Percentiles rank a stretch among this genome's conserved stretches.
phyloP scores from a whole-genome alignment of 2,113 vertebrate genomes.

The Crotalus tigris region DNA sequence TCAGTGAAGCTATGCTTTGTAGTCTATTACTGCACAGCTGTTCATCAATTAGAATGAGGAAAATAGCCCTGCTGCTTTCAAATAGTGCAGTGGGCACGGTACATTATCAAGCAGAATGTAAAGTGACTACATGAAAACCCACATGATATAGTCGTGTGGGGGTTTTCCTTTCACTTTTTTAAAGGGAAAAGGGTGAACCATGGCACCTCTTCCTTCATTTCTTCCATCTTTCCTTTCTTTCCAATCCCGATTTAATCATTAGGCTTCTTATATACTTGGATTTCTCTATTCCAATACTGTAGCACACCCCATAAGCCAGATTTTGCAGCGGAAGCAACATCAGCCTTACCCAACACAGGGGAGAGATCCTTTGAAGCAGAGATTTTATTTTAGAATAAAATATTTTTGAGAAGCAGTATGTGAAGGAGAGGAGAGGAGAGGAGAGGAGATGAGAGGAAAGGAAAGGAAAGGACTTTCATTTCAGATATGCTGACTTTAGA shows the following conservation, averaged over 20 bases:
- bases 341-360: neutral
- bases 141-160: constrained; percentile 29
- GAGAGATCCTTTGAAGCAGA: neutral
- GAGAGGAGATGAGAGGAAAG: neutral
- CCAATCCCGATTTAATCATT: constrained; percentile 35
- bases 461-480: neutral
- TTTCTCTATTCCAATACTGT: constrained; percentile 30
- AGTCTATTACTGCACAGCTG: constrained; percentile 71
- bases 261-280: constrained; percentile 43
- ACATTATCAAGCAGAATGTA: constrained; percentile 59
- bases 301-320: neutral
- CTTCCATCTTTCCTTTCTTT: constrained; percentile 19
- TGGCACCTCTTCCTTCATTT: constrained; percentile 33
- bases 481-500: neutral
- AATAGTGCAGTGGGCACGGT: constrained; percentile 49
- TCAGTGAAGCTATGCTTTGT: constrained; percentile 59
- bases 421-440: neutral
- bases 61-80: constrained; percentile 65
- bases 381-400: neutral
- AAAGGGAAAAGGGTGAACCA: neutral
- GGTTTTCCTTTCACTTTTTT: neutral
- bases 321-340: neutral
- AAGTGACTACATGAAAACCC: constrained; percentile 57
- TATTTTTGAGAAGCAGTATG: neutral
- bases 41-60: constrained; percentile 66